phyloP scores from a whole-genome alignment of 2,113 vertebrate species.

The Neotoma lepida region DNA sequence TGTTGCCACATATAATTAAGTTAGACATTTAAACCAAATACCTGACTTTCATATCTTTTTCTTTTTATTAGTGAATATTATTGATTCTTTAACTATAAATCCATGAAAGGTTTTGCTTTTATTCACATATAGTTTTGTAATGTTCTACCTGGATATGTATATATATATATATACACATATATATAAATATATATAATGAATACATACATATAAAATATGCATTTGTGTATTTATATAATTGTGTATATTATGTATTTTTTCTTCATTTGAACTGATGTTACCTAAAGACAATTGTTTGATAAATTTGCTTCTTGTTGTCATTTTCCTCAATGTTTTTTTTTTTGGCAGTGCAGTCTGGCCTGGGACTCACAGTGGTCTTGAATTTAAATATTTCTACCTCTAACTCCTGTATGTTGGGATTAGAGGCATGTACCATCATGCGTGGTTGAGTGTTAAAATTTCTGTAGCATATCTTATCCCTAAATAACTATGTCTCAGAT shows the following conservation, averaged over 20 bases:
- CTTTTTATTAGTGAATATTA: neutral
- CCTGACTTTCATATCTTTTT: neutral
- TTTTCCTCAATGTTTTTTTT: neutral
- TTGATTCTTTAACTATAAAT: neutral
- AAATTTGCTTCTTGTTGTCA: neutral
- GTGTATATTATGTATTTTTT: neutral
- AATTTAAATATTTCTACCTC: neutral
- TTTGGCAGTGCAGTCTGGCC: neutral
- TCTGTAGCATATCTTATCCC: neutral
- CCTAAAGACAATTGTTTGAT: neutral
- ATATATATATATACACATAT: too few relatives aligned
- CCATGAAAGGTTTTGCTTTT: neutral
- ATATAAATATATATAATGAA: too few relatives aligned
- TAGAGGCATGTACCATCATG: neutral
- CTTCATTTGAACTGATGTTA: neutral
- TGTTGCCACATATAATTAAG: neutral
- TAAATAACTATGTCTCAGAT: neutral
- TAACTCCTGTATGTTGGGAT: rapidly evolving
- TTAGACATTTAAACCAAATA: neutral
- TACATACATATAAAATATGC: too few relatives aligned
- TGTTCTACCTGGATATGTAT: too few relatives aligned
- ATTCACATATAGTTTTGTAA: neutral
- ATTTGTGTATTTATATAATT: too few relatives aligned
- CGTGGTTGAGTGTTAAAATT: neutral
- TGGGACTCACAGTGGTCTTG: neutral